Conservation (phyloP, 2,797 vertebrate species). For the Sebastes taczanowskii region DNA sequence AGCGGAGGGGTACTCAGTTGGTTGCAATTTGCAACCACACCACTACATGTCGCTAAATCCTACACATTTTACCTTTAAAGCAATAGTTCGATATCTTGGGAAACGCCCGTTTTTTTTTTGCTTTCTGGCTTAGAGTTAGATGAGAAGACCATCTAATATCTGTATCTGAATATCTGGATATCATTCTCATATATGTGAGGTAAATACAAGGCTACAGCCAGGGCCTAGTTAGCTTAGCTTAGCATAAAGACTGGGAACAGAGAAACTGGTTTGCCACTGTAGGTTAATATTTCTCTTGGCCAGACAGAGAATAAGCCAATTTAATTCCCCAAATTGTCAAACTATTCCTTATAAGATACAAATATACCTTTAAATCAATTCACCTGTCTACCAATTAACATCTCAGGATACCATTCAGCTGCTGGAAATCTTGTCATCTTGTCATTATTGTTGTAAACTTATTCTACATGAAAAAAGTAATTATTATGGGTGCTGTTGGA, state of each 20-base stretch:
- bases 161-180: not conserved
- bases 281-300: not conserved
- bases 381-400: not conserved
- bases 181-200: not conserved
- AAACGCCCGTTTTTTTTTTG: not conserved
- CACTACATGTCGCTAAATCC: too few species aligned
- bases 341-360: not conserved
- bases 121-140: not conserved
- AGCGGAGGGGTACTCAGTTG: too few species aligned
- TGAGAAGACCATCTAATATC: not conserved
- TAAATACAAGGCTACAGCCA: not conserved
- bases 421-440: not conserved
- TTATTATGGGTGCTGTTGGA: not conserved
- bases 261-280: too few species aligned
- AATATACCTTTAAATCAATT: not conserved
- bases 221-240: not conserved
- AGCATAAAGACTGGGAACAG: not conserved
- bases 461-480: not conserved
- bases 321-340: not conserved
- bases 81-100: not conserved
- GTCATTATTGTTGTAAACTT: slow-evolving; percentile 46
- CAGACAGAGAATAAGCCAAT: not conserved
- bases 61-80: too few species aligned
- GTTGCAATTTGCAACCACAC: too few species aligned
- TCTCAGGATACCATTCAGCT: not conserved